A percentile compares a stretch with the other conserved stretches of the same genome.
Evolutionary conservation across 2,888 invertebrate species (phyloP).

Genomic region (Hirudinaria manillensis): DNA sequence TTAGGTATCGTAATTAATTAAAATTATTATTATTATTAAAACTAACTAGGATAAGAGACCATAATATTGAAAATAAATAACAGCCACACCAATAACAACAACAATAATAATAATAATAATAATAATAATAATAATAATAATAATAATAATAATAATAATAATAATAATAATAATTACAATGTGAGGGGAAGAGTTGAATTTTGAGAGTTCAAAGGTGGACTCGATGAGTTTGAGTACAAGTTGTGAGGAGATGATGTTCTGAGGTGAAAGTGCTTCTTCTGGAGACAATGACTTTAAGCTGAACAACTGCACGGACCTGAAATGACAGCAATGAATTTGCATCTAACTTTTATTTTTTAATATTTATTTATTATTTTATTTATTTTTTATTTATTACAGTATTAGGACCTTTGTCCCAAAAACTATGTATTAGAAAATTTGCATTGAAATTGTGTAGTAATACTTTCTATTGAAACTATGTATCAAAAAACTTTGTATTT

Average conservation of each 20-base stretch:
- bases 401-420: too few species aligned
- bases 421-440: too few species aligned
- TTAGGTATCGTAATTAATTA: too few species aligned
- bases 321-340: background rate
- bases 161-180: constrained; percentile 59
- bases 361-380: background rate
- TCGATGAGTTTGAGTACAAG: constrained; percentile 78
- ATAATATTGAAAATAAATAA: background rate
- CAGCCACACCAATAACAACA: background rate
- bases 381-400: too few species aligned
- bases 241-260: constrained; percentile 47
- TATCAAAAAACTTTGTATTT: too few species aligned
- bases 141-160: background rate
- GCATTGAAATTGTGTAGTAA: too few species aligned
- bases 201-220: constrained; percentile 71
- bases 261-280: constrained; percentile 31
- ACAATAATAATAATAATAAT: background rate
- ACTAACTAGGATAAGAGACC: too few species aligned
- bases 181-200: constrained; percentile 68
- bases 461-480: too few species aligned
- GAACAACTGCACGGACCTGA: constrained; percentile 37
- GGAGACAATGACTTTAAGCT: constrained; percentile 32
- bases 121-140: background rate
- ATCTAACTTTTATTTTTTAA: background rate
- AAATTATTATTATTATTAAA: too few species aligned